Conservation (phyloP, 2,113 vertebrate genomes). For the Xiphophorus couchianus region DNA sequence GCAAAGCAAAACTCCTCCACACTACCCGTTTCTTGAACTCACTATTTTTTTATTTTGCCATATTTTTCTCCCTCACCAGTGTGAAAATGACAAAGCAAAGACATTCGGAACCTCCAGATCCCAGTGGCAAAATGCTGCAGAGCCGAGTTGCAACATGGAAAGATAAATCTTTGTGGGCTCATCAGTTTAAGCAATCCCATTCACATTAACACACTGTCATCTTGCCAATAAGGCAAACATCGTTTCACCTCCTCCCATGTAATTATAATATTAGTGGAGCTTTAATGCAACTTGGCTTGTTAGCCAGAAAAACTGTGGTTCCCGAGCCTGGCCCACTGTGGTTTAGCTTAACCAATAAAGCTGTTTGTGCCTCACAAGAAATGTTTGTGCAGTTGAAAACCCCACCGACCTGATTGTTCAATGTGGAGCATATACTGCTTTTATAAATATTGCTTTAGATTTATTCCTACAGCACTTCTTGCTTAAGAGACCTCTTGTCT, state of each 20-base stretch:
- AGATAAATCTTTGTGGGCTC: constrained; percentile 9
- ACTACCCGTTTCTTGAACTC: not conserved
- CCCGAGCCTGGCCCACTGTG: constrained; percentile 23
- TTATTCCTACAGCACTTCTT: constrained; percentile 52
- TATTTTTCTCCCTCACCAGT: not conserved
- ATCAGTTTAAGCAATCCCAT: constrained; percentile 16
- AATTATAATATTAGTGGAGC: constrained; percentile 56
- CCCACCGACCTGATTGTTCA: constrained; percentile 18
- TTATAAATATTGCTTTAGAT: constrained; percentile 58
- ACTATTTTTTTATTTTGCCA: not conserved
- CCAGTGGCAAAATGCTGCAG: not conserved
- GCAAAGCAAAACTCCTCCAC: not conserved
- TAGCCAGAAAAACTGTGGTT: constrained; percentile 39
- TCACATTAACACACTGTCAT: constrained; percentile 24
- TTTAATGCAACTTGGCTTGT: constrained; percentile 32
- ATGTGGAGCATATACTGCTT: constrained; percentile 15
- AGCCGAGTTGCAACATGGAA: not conserved
- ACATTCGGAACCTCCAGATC: not conserved
- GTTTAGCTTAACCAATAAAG: constrained; percentile 37
- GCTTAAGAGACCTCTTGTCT: constrained; percentile 61
- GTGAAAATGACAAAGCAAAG: not conserved
- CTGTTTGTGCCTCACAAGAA: constrained; percentile 33
- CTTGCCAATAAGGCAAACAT: constrained; percentile 39
- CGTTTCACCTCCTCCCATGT: constrained; percentile 29
- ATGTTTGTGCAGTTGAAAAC: constrained; percentile 50